Evolutionary conservation across 2,888 invertebrate genomes (phyloP).

Genomic region (Drosophila anomalata): DNA sequence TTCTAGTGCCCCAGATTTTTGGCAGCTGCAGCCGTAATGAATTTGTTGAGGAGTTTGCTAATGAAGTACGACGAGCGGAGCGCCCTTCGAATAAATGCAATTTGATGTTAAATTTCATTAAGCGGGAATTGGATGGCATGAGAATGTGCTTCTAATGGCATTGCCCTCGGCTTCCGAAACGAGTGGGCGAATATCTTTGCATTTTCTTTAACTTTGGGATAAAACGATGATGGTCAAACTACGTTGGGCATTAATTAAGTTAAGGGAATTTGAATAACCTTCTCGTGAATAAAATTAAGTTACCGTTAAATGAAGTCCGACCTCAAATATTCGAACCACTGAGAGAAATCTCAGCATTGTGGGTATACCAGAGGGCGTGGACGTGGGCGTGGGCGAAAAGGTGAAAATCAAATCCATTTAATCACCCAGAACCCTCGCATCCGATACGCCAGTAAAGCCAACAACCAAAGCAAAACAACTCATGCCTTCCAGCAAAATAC

Average conservation of each 20-base stretch:
- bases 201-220: conserved; percentile 2
- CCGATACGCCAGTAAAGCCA: conserved; percentile 24
- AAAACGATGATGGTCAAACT: conserved; percentile 8
- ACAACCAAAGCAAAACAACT: conserved; percentile 51
- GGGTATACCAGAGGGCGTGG: background rate
- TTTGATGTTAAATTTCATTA: conserved; percentile 72
- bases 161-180: conserved; percentile 8
- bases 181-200: conserved; percentile 17
- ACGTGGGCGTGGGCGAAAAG: conserved; percentile 2
- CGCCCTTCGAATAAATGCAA: conserved; percentile 66
- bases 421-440: conserved; percentile 56
- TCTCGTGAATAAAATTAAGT: background rate
- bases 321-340: conserved; percentile 47
- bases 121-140: conserved; percentile 50
- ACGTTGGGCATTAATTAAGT: conserved; percentile 8
- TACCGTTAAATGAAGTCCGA: conserved; percentile 16
- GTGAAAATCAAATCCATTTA: conserved; percentile 67
- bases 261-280: conserved; percentile 13
- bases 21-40: conserved; percentile 72
- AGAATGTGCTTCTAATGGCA: conserved; percentile 29
- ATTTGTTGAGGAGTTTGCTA: conserved; percentile 74
- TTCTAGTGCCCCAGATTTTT: conserved; percentile 70
- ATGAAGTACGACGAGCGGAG: conserved; percentile 57
- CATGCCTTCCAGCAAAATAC: conserved; percentile 32
- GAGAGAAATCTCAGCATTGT: conserved; percentile 29